Base-by-base conservation (phyloP, 2,797 vertebrate species). In the Smutsia gigantea region DNA sequence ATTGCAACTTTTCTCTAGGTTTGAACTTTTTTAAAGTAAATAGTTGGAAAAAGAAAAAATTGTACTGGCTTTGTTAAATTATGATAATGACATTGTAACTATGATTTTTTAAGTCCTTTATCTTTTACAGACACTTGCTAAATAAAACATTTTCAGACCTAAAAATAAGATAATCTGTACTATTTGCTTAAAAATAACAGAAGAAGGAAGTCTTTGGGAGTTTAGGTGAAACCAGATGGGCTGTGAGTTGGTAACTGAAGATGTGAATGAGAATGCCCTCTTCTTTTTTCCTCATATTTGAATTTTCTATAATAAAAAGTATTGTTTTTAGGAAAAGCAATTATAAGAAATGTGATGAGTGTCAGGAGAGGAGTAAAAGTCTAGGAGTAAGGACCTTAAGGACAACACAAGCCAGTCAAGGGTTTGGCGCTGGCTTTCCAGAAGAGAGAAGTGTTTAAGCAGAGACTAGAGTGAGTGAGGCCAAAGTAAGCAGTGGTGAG, bases 131-230 rank as follows among this genome's bases (percentile, higher is more conserved):
- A 89, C 11, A 46, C 10, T 88, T 94, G 91, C 66, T 93, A 89
- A 75, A 78, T 18, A 83, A 90, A 95, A 93, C 55, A 92, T 94
- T 93, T 84, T 75, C 34, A 94, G 42, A 59, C 57, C 46, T 46
- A 46, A 57, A 90, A 87, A 90, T 84, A 51, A 92, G 94, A 78
- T 42, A 12, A 84, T 68, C 74, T 82, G 75, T 90, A 51, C 84
- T 87, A 89, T 92, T 94, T 94, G 37, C 39, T 86, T 93, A 83
- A 96, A 95, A 96, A 82, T 96, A 85, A 87, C 59, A 34, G 69
- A 95, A 87, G 10, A 88, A n/a, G 69, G 31, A 87, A 85, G 39
- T 88, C 90, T 27, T 75, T 95, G 66, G 66, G 31, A 34, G 69
- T 34, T 55, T 51, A 95, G 53, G 23, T 66, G 37, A 94, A 93